Percentiles rank a stretch among this genome's conserved stretches.
These are phyloP conservation scores for Microplitis manilae DNA, from an alignment of 2,888 invertebrate genomes.

Conservation along the genomic window DNA sequence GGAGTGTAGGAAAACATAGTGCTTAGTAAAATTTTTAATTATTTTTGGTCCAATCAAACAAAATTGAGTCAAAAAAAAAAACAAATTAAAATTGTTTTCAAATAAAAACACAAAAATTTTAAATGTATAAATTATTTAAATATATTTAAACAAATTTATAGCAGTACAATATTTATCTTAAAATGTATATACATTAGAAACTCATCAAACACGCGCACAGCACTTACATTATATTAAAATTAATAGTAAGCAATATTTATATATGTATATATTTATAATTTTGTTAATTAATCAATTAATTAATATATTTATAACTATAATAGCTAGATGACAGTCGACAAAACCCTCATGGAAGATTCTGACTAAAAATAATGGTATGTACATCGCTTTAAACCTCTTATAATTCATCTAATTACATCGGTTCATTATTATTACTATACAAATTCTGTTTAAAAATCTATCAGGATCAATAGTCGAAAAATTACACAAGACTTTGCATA, in stretches of 20 bases:
- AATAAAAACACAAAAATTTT: too few relatives aligned
- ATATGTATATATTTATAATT: neutral
- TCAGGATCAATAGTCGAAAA: neutral
- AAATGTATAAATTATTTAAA: slow-evolving; percentile 69
- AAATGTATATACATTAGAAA: slow-evolving; percentile 64
- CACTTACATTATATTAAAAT: slow-evolving; percentile 58
- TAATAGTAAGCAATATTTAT: slow-evolving; percentile 18
- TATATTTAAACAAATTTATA: slow-evolving; percentile 69
- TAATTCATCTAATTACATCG: neutral
- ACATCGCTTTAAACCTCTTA: slow-evolving; percentile 23
- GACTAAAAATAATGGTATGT: slow-evolving; percentile 26
- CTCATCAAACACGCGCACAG: slow-evolving; percentile 60
- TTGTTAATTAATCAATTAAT: slow-evolving; percentile 58
- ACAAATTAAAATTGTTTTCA: too few relatives aligned
- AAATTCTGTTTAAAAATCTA: neutral
- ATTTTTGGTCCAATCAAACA: too few relatives aligned
- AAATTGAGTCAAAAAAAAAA: too few relatives aligned
- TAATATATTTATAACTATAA: slow-evolving; percentile 66
- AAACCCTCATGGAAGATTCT: slow-evolving; percentile 36
- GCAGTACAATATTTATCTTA: slow-evolving; percentile 58
- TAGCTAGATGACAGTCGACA: slow-evolving; percentile 44
- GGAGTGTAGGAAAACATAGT: too few relatives aligned
- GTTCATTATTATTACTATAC: neutral
- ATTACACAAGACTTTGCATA: neutral
- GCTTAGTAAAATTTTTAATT: too few relatives aligned